Conservation (phyloP, 1,140 invertebrate genomes). For the Drosophila rufa region DNA sequence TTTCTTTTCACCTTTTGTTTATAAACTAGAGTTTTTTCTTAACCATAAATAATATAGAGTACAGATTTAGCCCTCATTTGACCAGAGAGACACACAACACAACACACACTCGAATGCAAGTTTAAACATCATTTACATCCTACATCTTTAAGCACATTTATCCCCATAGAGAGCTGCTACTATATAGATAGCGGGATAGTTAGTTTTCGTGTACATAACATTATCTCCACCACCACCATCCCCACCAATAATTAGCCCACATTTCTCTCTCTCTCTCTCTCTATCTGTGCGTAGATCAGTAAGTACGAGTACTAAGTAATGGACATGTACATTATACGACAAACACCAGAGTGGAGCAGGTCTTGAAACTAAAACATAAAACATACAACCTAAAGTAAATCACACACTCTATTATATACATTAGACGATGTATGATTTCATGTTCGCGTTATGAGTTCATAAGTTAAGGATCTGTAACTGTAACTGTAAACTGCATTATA, state of each 20-base stretch:
- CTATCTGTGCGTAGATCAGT: conserved; percentile 19
- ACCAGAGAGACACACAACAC: conserved; percentile 14
- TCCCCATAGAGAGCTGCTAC: conserved; percentile 9
- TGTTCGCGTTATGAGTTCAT: conserved; percentile 47
- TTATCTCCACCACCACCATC: conserved; percentile 27
- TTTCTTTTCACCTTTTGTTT: conserved; percentile 70
- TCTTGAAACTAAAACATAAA: conserved; percentile 19
- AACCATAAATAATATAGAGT: conserved; percentile 41
- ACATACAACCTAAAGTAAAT: conserved; percentile 12
- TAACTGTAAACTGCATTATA: conserved; percentile 55
- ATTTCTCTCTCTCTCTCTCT: conserved; percentile 13
- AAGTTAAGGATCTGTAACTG: conserved; percentile 45
- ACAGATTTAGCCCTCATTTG: conserved; percentile 32
- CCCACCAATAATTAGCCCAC: conserved; percentile 46
- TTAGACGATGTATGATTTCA: conserved; percentile 32
- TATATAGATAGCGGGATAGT: conserved; percentile 1
- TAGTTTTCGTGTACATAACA: conserved; percentile 53
- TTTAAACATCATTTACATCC: conserved; percentile 25
- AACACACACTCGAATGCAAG: conserved; percentile 35
- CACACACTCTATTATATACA: conserved; percentile 28
- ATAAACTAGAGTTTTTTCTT: conserved; percentile 67
- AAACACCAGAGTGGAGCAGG: conserved; percentile 29
- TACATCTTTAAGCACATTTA: conserved; percentile 31
- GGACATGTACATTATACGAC: conserved; percentile 50
- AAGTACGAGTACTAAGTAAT: conserved; percentile 37